Base-by-base conservation (phyloP, 1,140 invertebrate genomes). In the Anastrepha obliqua region DNA sequence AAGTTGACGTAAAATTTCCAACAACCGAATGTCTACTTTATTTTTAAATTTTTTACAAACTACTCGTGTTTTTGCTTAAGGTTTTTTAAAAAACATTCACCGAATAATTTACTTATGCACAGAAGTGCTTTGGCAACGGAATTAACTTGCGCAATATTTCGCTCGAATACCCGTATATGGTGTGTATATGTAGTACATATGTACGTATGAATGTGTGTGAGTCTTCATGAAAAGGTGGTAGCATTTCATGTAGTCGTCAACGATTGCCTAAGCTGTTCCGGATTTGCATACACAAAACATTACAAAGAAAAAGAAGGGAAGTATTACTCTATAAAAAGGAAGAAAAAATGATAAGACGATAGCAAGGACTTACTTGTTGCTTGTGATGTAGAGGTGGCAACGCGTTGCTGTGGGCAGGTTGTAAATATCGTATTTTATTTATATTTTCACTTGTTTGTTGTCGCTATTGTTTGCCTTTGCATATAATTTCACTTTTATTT, bases 271-370 rank as follows among this genome's bases (percentile, higher is more conserved):
- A 74, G 67, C 67, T 74, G 67, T 74, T 74, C 39, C 42, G 67
- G 67, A 74, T 74, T 74, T 74, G 67, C 67, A 74, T 74, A 74
- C 67, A 39, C 15, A 74, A 74, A 74, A 74, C 39, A 74, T 42
- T 39, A 74, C 42, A 47, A 74, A 74, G 42, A 42, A 47, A 74
- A 42, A 17, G 67, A 6, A 44, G 60, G 9, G 11, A 55, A 55
- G 51, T 55, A 29, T 29, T 29, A 1, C 29, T 29, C 29, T 29
- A 29, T 29, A 29, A 29, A 29, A 29, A 29, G 29, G 29, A 29
- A 11, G 11, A 15, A 67, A 4, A 67, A 67, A 39, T 8, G 29
- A 8, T 39, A 9, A 42, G 20, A 29, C 29, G 7, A 3, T 39
- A 9, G 64, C 64, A 39, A 20, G 39, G 20, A 62, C 42, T 29